phyloP scores from a whole-genome alignment of 2,113 vertebrate genomes.

The Electrona antarctica region DNA sequence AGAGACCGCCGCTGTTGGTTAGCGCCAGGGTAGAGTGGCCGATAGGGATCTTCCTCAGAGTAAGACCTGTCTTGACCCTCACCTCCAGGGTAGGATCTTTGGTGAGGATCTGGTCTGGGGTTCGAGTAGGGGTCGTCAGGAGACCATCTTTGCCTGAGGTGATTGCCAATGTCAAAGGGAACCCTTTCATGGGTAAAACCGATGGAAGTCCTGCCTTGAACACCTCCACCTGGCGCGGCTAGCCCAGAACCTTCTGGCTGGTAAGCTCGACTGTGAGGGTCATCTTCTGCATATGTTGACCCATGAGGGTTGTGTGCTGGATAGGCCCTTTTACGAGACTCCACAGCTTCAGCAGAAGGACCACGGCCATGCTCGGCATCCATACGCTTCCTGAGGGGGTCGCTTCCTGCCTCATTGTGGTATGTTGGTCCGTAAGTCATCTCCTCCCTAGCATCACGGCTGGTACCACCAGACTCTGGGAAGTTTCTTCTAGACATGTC shows the following conservation, averaged over 20 bases:
- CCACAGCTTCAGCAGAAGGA: background rate
- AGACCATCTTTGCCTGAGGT: background rate
- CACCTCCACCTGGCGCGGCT: slow-evolving; percentile 12
- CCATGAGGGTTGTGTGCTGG: background rate
- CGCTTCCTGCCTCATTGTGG: slow-evolving; percentile 41
- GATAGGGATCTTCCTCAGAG: slow-evolving; percentile 1
- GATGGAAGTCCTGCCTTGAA: slow-evolving; percentile 3
- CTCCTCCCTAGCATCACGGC: slow-evolving; percentile 25
- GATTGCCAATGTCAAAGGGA: background rate
- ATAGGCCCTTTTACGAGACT: background rate
- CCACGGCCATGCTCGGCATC: slow-evolving; percentile 30
- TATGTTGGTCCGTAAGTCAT: slow-evolving; percentile 2
- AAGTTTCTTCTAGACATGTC: slow-evolving; percentile 19
- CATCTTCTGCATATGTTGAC: background rate
- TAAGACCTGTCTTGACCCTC: background rate
- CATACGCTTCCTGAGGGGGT: slow-evolving; percentile 55
- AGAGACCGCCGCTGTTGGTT: slow-evolving; percentile 27
- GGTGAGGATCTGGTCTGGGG: no score
- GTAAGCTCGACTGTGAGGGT: background rate
- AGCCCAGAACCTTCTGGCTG: background rate
- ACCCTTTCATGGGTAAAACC: no score
- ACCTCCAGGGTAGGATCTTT: background rate
- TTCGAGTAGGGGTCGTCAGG: background rate
- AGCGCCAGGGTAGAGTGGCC: slow-evolving; percentile 2
- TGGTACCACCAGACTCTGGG: slow-evolving; percentile 1